Conservation (phyloP, 2,888 invertebrate species). For the Lasioglossum figueresi region DNA sequence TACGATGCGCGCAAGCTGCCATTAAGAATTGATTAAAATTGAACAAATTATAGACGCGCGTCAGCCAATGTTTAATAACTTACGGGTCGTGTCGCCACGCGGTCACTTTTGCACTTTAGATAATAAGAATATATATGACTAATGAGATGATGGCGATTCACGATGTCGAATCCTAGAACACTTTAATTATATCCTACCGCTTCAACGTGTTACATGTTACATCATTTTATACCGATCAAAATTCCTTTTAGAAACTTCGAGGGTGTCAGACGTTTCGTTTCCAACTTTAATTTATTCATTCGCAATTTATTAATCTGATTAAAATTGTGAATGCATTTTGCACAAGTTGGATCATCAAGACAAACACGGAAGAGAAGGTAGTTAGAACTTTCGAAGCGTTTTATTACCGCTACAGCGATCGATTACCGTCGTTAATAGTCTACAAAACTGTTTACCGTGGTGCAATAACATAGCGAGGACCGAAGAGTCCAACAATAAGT, state of each 20-base stretch:
- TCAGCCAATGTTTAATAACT: neutral
- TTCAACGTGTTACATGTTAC: neutral
- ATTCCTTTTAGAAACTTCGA: neutral
- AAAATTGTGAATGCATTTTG: neutral
- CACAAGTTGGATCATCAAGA: no score
- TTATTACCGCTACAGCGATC: no score
- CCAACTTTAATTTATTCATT: neutral
- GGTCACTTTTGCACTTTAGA: constrained; percentile 2
- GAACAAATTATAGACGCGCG: constrained; percentile 35
- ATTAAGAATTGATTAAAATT: constrained; percentile 55
- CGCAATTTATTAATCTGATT: neutral
- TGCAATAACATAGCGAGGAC: no score
- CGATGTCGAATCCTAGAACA: neutral
- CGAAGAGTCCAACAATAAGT: no score
- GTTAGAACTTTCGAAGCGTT: no score
- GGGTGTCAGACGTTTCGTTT: neutral
- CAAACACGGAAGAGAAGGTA: no score
- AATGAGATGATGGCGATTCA: neutral
- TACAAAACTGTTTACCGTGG: no score
- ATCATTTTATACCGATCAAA: neutral
- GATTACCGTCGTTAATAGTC: no score
- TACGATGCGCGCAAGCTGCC: constrained; percentile 24
- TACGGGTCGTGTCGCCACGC: neutral
- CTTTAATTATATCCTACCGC: neutral
- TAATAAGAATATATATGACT: neutral